Conservation (phyloP, 2,797 vertebrate genomes). For the Scolopax rusticola region DNA sequence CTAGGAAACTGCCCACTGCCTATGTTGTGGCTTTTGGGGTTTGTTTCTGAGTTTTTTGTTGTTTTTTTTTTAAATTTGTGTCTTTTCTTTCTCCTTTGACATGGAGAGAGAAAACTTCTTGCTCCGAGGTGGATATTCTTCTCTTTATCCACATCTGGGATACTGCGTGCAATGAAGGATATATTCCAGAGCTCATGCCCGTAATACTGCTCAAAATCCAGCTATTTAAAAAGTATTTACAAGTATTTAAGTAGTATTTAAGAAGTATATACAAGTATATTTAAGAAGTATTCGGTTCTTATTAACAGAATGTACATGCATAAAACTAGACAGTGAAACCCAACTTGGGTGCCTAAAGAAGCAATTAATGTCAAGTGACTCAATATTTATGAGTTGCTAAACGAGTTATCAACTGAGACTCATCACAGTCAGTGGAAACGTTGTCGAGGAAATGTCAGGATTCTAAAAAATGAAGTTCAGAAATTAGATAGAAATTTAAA, state of each 20-base stretch:
- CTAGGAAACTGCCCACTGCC: neutral
- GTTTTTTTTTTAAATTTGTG: neutral
- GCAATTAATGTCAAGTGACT: neutral
- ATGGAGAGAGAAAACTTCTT: neutral
- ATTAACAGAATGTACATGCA: neutral
- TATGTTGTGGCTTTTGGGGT: neutral
- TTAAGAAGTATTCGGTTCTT: neutral
- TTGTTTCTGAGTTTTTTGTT: neutral
- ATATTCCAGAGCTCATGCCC: neutral
- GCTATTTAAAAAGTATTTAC: neutral
- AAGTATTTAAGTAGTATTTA: too few species aligned
- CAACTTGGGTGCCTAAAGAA: neutral
- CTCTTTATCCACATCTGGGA: neutral
- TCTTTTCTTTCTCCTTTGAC: neutral
- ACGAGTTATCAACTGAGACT: neutral
- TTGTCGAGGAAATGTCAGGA: neutral
- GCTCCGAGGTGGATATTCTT: neutral
- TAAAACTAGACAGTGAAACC: neutral
- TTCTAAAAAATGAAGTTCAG: neutral
- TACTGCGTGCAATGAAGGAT: neutral
- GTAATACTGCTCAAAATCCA: neutral
- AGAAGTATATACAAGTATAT: too few species aligned
- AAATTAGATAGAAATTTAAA: neutral
- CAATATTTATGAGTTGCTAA: neutral
- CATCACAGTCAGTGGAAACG: neutral